Evolutionary conservation across 2,113 vertebrate genomes (phyloP), one percentile per base, ranked within the genome.

Genomic region (Tetraodon nigroviridis): DNA sequence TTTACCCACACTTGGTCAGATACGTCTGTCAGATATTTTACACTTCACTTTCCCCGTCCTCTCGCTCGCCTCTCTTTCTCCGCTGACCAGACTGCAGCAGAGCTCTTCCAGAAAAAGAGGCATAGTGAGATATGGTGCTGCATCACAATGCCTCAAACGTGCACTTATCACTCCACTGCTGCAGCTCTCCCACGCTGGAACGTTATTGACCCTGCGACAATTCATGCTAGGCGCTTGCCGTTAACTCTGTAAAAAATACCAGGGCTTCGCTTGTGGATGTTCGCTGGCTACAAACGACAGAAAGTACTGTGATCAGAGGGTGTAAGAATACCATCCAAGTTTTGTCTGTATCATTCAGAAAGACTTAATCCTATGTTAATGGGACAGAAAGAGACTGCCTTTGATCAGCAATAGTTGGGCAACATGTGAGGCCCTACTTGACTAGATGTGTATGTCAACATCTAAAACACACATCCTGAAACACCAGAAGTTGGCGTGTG

Each of bases 101-200:
- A 79, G 83, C 78, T 78, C 68, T 75, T 68, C 55, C 60, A 71
- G 74, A 76, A 73, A 73, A 71, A 84, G 77, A 71, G 78, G 78
- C 85, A 69, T 83, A 85, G 79, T 83, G 85, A 84, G 83, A 86
- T 78, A 75, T 87, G 84, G 81, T 66, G 61, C 74, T 82, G 84
- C 81, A 85, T 89, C 65, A 73, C 79, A 86, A 89, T 87, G 76
- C 54, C 70, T 79, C 63, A 56, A 69, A 80, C 55, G 57, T 75
- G 50, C 69, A 56, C 59, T 78, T 68, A 80, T 83, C 70, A 67
- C 65, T 80, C 65, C 53, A 46, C 67, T 44, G 1, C 61, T 62
- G 68, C 58, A 61, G 55, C 62, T 66, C 58, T 44, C 41, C 54
- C 50, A 58, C 2, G 32, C 69, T 46, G n/a, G 61, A 68, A 64